These are phyloP conservation scores for Charina bottae DNA, from an alignment of 2,113 vertebrate genomes.

Conservation along the genomic window DNA sequence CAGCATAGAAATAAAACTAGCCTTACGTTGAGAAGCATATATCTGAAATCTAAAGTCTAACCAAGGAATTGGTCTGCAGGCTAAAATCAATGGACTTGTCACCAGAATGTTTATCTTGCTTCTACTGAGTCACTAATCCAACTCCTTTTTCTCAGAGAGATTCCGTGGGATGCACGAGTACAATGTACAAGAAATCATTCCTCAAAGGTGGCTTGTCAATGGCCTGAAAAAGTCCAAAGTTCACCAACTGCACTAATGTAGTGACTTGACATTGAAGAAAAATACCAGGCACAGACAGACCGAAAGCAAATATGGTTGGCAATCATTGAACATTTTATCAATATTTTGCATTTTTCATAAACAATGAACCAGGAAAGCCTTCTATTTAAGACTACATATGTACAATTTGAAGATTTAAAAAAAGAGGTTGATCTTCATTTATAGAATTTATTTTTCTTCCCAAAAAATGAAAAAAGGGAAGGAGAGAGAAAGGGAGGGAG, in stretches of 20 bases:
- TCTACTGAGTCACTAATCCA: conserved; percentile 43
- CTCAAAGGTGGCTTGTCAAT: conserved; percentile 42
- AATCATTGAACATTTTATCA: neutral
- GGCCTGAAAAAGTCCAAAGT: conserved; percentile 4
- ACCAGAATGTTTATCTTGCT: conserved; percentile 24
- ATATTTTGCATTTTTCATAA: neutral
- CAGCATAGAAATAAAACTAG: neutral
- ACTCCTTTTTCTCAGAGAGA: conserved; percentile 40
- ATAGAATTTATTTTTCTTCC: neutral
- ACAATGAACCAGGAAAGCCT: neutral
- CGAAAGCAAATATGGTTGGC: neutral
- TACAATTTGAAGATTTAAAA: neutral
- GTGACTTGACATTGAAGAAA: conserved; percentile 21
- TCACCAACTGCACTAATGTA: conserved; percentile 16
- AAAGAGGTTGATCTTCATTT: neutral
- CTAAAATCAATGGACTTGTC: neutral
- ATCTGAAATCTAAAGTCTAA: neutral
- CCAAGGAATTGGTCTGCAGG: neutral
- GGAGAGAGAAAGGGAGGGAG: neutral
- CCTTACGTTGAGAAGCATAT: neutral
- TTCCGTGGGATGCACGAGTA: conserved; percentile 29
- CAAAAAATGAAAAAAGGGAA: neutral
- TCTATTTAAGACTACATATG: neutral
- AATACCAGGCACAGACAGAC: conserved; percentile 16
- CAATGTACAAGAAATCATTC: conserved; percentile 32